These are phyloP conservation scores for Heterodera filipjevi DNA, from an alignment of 2,888 invertebrate species.

Conservation along the genomic window DNA sequence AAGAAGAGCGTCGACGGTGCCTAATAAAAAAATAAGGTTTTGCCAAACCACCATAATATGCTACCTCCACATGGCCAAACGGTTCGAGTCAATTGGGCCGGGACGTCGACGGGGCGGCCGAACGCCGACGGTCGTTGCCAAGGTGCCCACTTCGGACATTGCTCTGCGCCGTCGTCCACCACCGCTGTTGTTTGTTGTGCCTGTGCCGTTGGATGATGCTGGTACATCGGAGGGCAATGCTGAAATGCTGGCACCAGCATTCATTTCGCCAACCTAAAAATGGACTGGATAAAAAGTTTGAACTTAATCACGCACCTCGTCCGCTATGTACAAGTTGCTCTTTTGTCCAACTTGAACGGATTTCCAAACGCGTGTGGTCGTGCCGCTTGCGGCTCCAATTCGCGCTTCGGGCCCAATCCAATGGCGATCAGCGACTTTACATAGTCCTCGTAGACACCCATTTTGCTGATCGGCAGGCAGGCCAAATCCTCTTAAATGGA, in stretches of 20 bases:
- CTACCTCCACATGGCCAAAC: conserved; percentile 35
- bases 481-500: conserved; percentile 80
- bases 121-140: neutral
- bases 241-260: conserved; percentile 18
- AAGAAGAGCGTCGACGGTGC: conserved; percentile 4
- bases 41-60: conserved; percentile 1
- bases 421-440: conserved; percentile 77
- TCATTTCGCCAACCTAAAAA: conserved; percentile 37
- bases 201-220: neutral
- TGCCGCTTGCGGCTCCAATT: conserved; percentile 88
- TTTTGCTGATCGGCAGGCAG: conserved; percentile 91
- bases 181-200: neutral
- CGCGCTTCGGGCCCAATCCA: conserved; percentile 49
- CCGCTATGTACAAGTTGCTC: conserved; percentile 47
- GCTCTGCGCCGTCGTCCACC: conserved; percentile 7
- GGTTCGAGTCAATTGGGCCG: conserved; percentile 30
- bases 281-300: no score
- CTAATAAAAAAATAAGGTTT: neutral
- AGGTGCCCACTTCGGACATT: conserved; percentile 5
- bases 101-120: conserved; percentile 29
- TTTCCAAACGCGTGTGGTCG: conserved; percentile 99
- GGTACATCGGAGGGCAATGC: neutral
- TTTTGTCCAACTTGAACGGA: conserved; percentile 96
- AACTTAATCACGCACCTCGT: conserved; percentile 53
- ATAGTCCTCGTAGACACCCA: conserved; percentile 99